phyloP scores from a whole-genome alignment of 2,888 invertebrate species.

The Acanthosepion esculentum region DNA sequence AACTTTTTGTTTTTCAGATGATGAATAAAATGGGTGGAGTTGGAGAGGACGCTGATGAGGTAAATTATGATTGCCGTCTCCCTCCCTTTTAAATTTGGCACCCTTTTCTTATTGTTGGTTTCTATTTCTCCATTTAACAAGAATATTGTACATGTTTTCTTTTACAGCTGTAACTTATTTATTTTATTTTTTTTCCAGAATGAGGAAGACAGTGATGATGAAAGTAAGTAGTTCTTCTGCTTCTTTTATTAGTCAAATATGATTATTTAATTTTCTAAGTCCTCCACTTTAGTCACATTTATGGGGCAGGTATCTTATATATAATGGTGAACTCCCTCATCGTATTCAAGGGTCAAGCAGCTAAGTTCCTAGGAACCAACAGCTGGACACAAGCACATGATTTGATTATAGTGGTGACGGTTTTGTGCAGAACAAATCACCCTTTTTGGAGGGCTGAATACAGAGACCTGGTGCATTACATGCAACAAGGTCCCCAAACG shows the following conservation, averaged over 20 bases:
- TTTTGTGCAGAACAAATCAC: no score
- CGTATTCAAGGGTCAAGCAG: no score
- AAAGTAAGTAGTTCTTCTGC: background rate
- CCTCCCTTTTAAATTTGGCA: background rate
- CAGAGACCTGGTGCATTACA: no score
- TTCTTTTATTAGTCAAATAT: background rate
- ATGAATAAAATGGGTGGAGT: conserved; percentile 40
- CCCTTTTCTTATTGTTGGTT: background rate
- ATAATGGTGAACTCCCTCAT: no score
- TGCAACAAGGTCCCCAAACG: no score
- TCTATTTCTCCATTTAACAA: no score
- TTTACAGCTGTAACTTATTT: background rate
- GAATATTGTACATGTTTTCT: no score
- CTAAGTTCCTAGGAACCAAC: no score
- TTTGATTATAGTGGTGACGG: no score
- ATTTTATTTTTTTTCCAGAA: background rate
- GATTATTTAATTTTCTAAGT: background rate
- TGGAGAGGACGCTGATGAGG: conserved; percentile 11
- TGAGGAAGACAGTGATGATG: conserved; percentile 47
- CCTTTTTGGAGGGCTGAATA: no score
- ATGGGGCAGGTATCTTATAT: no score
- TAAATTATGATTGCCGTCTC: background rate
- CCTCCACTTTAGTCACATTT: background rate
- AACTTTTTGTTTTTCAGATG: background rate
- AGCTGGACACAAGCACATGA: no score